Percentiles rank a stretch among this genome's conserved stretches.
These are phyloP conservation scores for Automeris io DNA, from an alignment of 2,888 invertebrate genomes.

Conservation along the genomic window DNA sequence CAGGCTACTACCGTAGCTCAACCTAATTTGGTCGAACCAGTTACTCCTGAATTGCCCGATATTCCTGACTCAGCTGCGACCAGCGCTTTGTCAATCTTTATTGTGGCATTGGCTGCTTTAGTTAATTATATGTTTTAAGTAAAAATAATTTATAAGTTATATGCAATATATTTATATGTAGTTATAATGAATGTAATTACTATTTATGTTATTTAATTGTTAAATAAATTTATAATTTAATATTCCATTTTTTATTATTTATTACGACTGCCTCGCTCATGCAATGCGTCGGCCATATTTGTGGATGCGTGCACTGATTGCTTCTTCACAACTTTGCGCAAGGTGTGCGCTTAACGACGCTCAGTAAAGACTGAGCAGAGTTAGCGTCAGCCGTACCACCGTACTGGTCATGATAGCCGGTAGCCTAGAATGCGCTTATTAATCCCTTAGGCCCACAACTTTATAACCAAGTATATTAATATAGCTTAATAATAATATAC, in stretches of 20 bases:
- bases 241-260: neutral
- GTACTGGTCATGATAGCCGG: no score
- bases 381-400: no score
- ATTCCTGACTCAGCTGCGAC: constrained; percentile 37
- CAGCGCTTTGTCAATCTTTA: constrained; percentile 31
- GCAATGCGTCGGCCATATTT: no score
- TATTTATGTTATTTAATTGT: neutral
- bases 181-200: neutral
- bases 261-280: no score
- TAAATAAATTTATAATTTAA: neutral
- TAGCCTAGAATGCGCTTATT: no score
- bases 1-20: constrained; percentile 17
- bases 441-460: no score
- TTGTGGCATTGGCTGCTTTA: constrained; percentile 29
- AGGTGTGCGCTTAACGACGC: no score
- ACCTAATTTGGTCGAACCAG: constrained; percentile 28
- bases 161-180: constrained; percentile 9
- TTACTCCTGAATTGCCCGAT: constrained; percentile 39
- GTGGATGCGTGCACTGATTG: no score
- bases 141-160: constrained; percentile 10
- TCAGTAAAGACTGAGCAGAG: no score
- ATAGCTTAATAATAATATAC: no score
- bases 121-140: constrained; percentile 36
- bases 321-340: no score
- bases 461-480: no score